These are phyloP conservation scores for Nycticebus coucang DNA, from an alignment of 2,113 vertebrate species.

Conservation along the genomic window DNA sequence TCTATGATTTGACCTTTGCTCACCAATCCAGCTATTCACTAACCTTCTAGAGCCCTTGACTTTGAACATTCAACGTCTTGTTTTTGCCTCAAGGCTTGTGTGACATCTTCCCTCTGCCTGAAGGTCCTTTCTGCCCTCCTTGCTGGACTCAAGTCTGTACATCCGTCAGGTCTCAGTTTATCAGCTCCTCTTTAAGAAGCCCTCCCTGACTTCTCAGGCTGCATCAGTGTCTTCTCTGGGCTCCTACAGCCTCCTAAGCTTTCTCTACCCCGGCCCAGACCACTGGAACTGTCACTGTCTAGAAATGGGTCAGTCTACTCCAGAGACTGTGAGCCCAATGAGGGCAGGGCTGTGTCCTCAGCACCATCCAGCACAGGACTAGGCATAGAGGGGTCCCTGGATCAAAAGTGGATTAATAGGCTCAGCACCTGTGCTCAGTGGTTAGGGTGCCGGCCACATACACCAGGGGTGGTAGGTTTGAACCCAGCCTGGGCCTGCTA, in stretches of 20 bases:
- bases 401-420: not conserved
- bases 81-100: not conserved
- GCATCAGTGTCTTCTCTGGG: not conserved
- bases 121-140: not conserved
- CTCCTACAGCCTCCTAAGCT: not conserved
- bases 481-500: no score
- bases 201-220: constrained; percentile 15
- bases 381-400: not conserved
- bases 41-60: not conserved
- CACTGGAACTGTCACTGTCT: not conserved
- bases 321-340: not conserved
- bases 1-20: not conserved
- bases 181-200: not conserved
- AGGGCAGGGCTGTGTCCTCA: not conserved
- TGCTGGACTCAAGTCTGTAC: not conserved
- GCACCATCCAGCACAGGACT: not conserved
- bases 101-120: constrained; percentile 14
- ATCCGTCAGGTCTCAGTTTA: not conserved
- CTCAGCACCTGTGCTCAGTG: no score
- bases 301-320: not conserved
- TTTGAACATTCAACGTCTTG: not conserved
- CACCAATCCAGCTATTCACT: not conserved
- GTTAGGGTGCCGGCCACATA: no score
- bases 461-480: no score
- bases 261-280: not conserved